A percentile compares a stretch with the other conserved stretches of the same genome.
Evolutionary conservation across 1,140 invertebrate species (phyloP).

Genomic region (Brachystomella parvula): DNA sequence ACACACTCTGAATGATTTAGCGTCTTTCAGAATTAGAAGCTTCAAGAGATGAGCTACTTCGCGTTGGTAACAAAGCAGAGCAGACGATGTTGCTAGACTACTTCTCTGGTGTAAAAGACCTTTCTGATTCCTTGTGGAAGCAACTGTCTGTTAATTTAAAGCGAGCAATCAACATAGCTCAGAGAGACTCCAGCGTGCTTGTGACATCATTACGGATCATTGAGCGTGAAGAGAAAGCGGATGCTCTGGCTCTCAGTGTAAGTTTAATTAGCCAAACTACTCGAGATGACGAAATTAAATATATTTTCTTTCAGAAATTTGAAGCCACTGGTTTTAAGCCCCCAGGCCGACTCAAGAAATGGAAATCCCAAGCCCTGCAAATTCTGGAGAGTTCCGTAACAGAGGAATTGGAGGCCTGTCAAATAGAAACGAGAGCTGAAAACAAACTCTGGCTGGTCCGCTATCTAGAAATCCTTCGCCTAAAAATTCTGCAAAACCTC

Average conservation of each 20-base stretch:
- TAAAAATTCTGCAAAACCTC: conserved; percentile 71
- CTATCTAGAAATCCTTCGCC: conserved; percentile 56
- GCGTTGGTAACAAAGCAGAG: conserved; percentile 85
- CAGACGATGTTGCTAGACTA: conserved; percentile 86
- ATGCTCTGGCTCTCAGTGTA: conserved; percentile 65
- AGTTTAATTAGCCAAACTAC: neutral
- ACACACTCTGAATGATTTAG: conserved; percentile 42
- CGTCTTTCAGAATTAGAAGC: conserved; percentile 92
- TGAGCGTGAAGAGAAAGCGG: conserved; percentile 89
- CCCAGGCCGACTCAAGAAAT: conserved; percentile 84
- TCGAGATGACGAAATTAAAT: neutral
- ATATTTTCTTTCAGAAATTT: conserved; percentile 4
- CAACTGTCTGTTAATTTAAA: conserved; percentile 82
- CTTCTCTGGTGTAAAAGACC: conserved; percentile 86
- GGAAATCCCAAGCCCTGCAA: conserved; percentile 77
- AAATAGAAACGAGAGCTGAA: conserved; percentile 78
- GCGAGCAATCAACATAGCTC: conserved; percentile 83
- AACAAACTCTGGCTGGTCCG: conserved; percentile 94
- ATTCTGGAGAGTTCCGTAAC: conserved; percentile 76
- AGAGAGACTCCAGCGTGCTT: conserved; percentile 90
- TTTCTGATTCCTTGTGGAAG: conserved; percentile 83
- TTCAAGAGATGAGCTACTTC: conserved; percentile 88
- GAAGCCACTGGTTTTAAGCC: conserved; percentile 67
- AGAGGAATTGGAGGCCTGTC: conserved; percentile 77
- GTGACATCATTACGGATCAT: conserved; percentile 94